A percentile compares a stretch with the other conserved stretches of the same genome.
These are phyloP conservation scores for Cygnus buccinator DNA, from an alignment of 2,113 vertebrate species.

Conservation along the genomic window DNA sequence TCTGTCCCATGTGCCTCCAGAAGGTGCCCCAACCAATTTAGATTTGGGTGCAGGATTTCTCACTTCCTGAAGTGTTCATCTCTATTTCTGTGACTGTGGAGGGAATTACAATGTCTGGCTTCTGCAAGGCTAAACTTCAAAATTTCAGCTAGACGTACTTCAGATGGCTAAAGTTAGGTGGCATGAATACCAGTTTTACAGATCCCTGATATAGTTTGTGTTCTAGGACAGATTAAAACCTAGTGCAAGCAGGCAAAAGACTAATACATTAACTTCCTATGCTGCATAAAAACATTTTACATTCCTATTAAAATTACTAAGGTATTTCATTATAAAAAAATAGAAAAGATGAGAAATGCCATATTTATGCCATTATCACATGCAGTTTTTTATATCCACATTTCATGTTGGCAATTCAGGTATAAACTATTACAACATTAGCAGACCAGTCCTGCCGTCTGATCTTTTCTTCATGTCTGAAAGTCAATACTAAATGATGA, in stretches of 20 bases:
- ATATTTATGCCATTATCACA: not conserved
- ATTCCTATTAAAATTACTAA: not conserved
- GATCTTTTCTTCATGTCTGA: not conserved
- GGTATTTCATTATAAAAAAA: not conserved
- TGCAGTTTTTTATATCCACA: not conserved
- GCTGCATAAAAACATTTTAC: not conserved
- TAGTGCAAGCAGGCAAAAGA: not conserved
- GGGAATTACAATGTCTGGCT: not conserved
- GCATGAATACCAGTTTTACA: not conserved
- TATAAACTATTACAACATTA: not conserved
- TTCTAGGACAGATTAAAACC: not conserved
- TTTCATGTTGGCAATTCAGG: not conserved
- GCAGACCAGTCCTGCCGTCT: not conserved
- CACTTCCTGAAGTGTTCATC: not conserved
- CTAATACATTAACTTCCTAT: not conserved
- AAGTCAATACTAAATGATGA: not conserved
- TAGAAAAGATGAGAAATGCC: not conserved
- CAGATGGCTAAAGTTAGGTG: not conserved
- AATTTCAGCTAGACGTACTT: rapidly evolving
- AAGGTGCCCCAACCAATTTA: not conserved
- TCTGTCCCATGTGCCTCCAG: not conserved
- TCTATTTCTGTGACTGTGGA: not conserved
- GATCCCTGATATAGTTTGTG: not conserved
- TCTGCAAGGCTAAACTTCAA: not conserved
- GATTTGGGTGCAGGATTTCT: not conserved